These are phyloP conservation scores for Zaprionus kolodkinae DNA, from an alignment of 1,140 invertebrate genomes.

Conservation along the genomic window DNA sequence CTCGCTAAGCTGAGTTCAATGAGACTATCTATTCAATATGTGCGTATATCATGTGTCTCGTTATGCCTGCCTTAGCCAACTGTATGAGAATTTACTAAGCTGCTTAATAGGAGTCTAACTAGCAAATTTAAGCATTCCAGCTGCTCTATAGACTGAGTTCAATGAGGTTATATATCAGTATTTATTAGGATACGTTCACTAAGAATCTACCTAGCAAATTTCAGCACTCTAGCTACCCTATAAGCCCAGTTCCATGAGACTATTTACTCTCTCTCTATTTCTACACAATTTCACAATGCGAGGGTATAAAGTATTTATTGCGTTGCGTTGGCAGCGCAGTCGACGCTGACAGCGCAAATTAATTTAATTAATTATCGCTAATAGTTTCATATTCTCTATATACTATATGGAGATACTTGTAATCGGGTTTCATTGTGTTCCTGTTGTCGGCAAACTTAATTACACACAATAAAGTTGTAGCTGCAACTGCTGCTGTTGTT, in stretches of 20 bases:
- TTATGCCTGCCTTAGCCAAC: too few species aligned
- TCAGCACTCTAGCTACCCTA: too few species aligned
- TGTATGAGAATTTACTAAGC: too few species aligned
- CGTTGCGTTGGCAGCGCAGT: slow-evolving; percentile 33
- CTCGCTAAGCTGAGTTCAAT: neutral
- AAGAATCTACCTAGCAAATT: too few species aligned
- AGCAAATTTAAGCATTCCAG: neutral
- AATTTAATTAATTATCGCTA: slow-evolving; percentile 78
- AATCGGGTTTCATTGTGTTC: slow-evolving; percentile 57
- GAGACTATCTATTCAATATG: neutral
- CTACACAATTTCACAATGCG: neutral
- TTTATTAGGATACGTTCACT: neutral
- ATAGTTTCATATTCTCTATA: slow-evolving; percentile 40
- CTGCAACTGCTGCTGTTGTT: neutral
- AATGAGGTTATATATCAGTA: neutral
- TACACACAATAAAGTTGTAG: slow-evolving; percentile 34
- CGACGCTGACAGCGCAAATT: slow-evolving; percentile 59
- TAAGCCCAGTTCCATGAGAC: neutral
- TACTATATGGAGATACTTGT: slow-evolving; percentile 9
- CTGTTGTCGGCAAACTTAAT: slow-evolving; percentile 38
- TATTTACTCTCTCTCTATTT: neutral
- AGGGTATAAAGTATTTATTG: neutral
- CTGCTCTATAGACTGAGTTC: neutral
- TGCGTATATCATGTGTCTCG: too few species aligned
- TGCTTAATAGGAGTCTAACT: neutral